phyloP scores from a whole-genome alignment of 2,113 vertebrate genomes.

The Heteronetta atricapilla region DNA sequence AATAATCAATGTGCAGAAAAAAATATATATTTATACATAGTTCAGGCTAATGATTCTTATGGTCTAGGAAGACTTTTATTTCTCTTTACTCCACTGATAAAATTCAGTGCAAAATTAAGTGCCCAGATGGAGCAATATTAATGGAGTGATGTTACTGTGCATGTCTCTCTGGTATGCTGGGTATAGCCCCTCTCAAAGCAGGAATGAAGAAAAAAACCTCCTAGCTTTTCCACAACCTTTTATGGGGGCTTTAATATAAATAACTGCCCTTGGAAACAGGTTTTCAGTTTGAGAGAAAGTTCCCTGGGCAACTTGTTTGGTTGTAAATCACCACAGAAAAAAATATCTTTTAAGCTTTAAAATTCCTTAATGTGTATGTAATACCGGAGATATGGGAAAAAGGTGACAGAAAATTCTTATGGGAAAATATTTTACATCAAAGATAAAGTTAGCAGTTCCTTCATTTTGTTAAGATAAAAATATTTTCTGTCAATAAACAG shows the following conservation, averaged over 20 bases:
- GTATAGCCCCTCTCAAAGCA: constrained; percentile 14
- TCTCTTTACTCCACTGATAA: neutral
- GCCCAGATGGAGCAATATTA: neutral
- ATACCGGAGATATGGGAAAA: neutral
- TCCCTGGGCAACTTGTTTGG: constrained; percentile 19
- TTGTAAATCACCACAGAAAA: constrained; percentile 14
- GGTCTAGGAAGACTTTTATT: neutral
- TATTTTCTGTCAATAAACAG: constrained; percentile 36
- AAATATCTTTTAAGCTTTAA: constrained; percentile 38
- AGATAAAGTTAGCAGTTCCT: constrained; percentile 33
- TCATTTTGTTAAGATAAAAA: constrained; percentile 48
- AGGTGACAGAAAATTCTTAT: constrained; percentile 54
- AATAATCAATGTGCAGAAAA: neutral
- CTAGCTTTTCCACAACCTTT: constrained; percentile 37
- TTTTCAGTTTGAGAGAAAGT: constrained; percentile 3
- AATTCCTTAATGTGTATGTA: constrained; percentile 40
- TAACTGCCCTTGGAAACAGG: constrained; percentile 35
- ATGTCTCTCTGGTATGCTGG: neutral
- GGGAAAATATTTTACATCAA: constrained; percentile 62
- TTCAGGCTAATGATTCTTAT: neutral
- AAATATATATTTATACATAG: accelerated
- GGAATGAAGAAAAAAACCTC: constrained; percentile 23
- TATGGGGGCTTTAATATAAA: constrained; percentile 47
- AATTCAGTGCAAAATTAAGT: neutral
- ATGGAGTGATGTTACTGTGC: neutral